Base-by-base conservation (phyloP, 2,888 invertebrate genomes). In the Meta bourneti region DNA sequence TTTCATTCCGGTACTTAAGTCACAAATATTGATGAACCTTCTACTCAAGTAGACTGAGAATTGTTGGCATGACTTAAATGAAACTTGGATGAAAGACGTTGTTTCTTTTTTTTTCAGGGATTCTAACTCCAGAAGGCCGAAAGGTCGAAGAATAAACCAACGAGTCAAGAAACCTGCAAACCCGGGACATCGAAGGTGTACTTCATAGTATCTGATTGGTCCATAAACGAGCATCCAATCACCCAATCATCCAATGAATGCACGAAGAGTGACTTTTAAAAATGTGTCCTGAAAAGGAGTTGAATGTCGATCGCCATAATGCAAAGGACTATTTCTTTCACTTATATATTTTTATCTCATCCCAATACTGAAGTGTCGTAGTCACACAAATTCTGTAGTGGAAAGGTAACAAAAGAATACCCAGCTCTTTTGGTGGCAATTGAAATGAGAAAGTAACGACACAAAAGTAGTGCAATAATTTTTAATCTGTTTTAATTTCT, bases 81-180 rank as follows among this genome's bases (percentile, higher is more conserved):
- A 34, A 34, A 34, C 4, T 34, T 34, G 34, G 34, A 34, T 34
- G 34, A 34, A 34, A 34, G 34, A 34, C 34, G 34, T 34, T 34
- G 34, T 34, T 34, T 34, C 1, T 70, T 7, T 16, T 77, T 77
- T 7, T 70, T 70, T 7, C 19, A 89, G 89, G 82, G 71, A 89
- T 89, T 49, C 77, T 82, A 16, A 49, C 82, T 6, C 5, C 69
- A 11, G 89, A 89, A 69, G 89, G 52, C 70, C 61, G 89, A 89
- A 89, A 89, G 34, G 82, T 20, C 75, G 89, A 89, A 49, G 89
- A 89, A n/a, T 89, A 70, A 83, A 52, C n/a, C 74, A 81, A 0
- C 52, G 77, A 1, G 16, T 69, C 49, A 74, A 75, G 20, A 69
- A 75, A 16, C n/a, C 52, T 11, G 7, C 11, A 7, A 51, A 20